Evolutionary conservation across 2,888 invertebrate species (phyloP).

Genomic region (Spatulosminthurus flaviceps): DNA sequence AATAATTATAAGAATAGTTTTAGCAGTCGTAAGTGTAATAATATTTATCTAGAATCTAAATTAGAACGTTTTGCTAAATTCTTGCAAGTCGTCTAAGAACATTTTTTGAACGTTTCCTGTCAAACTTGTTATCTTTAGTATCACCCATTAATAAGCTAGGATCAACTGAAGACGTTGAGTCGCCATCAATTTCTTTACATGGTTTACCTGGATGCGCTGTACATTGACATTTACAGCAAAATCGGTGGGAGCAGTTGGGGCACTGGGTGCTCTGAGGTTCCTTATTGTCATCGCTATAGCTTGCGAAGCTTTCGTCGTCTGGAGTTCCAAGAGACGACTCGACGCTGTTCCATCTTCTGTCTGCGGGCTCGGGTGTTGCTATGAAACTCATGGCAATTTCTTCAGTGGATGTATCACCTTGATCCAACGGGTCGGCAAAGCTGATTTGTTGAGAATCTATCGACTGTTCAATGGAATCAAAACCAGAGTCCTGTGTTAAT

Average conservation of each 20-base stretch:
- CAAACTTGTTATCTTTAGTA: neutral
- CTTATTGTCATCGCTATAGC: neutral
- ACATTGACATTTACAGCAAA: conserved; percentile 56
- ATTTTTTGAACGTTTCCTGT: conserved; percentile 40
- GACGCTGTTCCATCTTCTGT: neutral
- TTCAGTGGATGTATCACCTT: conserved; percentile 32
- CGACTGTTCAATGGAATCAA: conserved; percentile 36
- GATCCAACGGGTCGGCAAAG: neutral
- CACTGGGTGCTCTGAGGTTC: conserved; percentile 51
- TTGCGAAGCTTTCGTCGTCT: conserved; percentile 12
- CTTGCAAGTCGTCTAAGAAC: conserved; percentile 41
- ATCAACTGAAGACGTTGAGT: conserved; percentile 27
- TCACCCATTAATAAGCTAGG: neutral
- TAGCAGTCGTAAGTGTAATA: neutral
- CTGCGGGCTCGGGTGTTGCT: conserved; percentile 36
- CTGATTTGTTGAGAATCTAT: conserved; percentile 35
- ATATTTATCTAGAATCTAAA: conserved; percentile 25
- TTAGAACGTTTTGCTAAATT: conserved; percentile 19
- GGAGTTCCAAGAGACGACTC: neutral
- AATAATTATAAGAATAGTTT: neutral
- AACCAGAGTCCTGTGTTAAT: conserved; percentile 43
- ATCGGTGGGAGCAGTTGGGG: conserved; percentile 55
- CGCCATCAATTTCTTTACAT: conserved; percentile 55
- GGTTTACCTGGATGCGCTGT: conserved; percentile 55
- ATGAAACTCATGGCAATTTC: conserved; percentile 42